phyloP scores from a whole-genome alignment of 2,113 vertebrate species.

The Nesoenas mayeri region DNA sequence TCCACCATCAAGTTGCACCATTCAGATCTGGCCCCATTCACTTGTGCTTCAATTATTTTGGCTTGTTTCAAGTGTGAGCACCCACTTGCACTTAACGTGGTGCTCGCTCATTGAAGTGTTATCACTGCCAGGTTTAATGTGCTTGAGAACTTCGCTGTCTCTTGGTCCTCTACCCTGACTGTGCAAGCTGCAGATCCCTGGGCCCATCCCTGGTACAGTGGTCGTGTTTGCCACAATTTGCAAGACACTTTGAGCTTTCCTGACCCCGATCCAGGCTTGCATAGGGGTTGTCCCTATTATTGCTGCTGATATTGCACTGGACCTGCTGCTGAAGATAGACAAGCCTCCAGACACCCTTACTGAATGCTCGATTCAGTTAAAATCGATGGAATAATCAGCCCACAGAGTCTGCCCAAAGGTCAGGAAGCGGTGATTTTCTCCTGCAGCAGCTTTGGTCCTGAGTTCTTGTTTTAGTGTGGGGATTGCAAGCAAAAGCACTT shows the following conservation, averaged over 20 bases:
- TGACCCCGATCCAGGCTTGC: not conserved
- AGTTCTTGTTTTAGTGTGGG: not conserved
- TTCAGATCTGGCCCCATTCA: not conserved
- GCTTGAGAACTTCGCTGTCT: not conserved
- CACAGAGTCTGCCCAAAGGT: conserved; percentile 38
- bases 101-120: not conserved
- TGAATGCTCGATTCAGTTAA: not conserved
- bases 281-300: not conserved
- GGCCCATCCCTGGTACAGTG: not conserved
- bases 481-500: not conserved
- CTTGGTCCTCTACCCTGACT: rapidly evolving
- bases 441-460: not conserved
- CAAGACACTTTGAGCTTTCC: not conserved
- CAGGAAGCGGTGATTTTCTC: conserved; percentile 1
- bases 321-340: not conserved
- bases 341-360: not conserved
- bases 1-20: not conserved
- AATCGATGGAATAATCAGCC: conserved; percentile 42
- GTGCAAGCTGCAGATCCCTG: rapidly evolving
- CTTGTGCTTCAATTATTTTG: not conserved
- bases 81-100: not conserved
- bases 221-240: not conserved
- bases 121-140: rapidly evolving
- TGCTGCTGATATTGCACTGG: not conserved
- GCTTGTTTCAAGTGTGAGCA: not conserved